Evolutionary conservation across 2,113 vertebrate genomes (phyloP).

Genomic region (Leptosomus discolor): DNA sequence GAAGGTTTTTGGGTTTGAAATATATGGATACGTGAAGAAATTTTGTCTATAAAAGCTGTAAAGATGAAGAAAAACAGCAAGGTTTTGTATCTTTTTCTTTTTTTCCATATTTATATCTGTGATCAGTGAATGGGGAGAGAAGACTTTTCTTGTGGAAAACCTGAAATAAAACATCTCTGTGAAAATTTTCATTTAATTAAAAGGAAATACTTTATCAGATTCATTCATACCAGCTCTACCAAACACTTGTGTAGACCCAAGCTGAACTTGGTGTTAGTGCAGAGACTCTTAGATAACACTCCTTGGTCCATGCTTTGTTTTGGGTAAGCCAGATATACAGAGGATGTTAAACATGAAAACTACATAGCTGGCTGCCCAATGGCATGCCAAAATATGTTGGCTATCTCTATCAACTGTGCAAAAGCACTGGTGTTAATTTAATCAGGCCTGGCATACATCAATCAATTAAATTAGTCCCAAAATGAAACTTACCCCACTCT

Average conservation of each 20-base stretch:
- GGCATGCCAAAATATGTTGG: neutral
- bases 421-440: neutral
- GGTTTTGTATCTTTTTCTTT: neutral
- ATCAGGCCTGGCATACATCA: neutral
- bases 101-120: neutral
- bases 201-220: neutral
- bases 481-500: neutral
- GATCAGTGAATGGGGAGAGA: neutral
- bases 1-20: neutral
- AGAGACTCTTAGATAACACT: neutral
- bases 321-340: neutral
- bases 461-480: neutral
- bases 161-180: neutral
- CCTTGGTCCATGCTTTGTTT: neutral
- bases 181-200: neutral
- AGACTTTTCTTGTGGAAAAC: neutral
- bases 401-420: neutral
- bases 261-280: neutral
- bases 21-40: neutral
- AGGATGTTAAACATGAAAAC: neutral
- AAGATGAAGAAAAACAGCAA: neutral
- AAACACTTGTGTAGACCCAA: neutral
- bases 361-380: rapidly evolving
- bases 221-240: neutral
- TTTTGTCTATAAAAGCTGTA: neutral